phyloP scores from a whole-genome alignment of 2,797 vertebrate species.

The Halcyon badia region DNA sequence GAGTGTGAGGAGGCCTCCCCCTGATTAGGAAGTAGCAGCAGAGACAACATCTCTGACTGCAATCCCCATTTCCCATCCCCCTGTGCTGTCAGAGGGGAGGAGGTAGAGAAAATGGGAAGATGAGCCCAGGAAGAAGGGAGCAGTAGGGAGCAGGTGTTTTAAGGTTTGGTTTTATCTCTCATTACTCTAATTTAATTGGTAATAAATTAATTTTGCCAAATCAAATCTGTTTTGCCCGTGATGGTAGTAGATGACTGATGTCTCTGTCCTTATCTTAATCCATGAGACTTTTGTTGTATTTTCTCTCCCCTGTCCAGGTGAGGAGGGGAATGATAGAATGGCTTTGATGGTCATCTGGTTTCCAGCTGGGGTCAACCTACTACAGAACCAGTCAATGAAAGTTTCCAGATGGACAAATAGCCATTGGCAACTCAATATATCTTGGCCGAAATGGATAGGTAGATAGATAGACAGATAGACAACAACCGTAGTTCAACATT shows the following conservation, averaged over 20 bases:
- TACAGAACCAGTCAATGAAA: background rate
- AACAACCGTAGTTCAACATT: background rate
- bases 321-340: background rate
- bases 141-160: background rate
- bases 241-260: background rate
- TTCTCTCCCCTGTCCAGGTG: background rate
- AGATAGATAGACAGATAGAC: no score
- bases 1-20: background rate
- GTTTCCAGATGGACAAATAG: background rate
- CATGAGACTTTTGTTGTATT: background rate
- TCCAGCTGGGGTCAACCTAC: background rate
- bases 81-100: background rate
- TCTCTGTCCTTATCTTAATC: background rate
- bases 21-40: background rate
- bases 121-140: background rate
- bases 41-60: background rate
- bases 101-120: accelerated
- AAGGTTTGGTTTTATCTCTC: background rate
- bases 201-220: background rate
- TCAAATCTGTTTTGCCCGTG: accelerated
- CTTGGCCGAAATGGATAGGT: background rate
- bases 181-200: no score
- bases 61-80: background rate
- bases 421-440: background rate
- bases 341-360: background rate